Evolutionary conservation across 2,888 invertebrate species (phyloP).

Genomic region (Galerucella pusilla): DNA sequence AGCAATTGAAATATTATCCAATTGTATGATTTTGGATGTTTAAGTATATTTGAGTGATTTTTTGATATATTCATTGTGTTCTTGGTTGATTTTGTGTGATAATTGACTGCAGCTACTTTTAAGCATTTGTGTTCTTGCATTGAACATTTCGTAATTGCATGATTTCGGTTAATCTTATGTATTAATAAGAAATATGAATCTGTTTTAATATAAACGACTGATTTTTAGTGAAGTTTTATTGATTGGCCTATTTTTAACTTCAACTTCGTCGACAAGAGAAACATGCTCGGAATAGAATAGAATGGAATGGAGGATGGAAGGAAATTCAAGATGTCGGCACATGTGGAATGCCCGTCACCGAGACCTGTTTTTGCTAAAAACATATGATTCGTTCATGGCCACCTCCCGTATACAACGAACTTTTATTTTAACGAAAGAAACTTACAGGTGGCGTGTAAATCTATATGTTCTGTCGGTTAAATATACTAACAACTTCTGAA

Average conservation of each 20-base stretch:
- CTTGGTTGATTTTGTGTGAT: too few species aligned
- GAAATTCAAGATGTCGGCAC: conserved; percentile 34
- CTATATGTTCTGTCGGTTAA: neutral
- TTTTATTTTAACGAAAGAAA: conserved; percentile 9
- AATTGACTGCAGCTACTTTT: too few species aligned
- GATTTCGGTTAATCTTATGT: too few species aligned
- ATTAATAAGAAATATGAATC: too few species aligned
- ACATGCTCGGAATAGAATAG: conserved; percentile 20
- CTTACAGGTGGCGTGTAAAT: conserved; percentile 10
- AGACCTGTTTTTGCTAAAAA: conserved; percentile 45
- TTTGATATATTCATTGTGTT: too few species aligned
- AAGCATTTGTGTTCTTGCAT: too few species aligned
- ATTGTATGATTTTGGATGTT: too few species aligned
- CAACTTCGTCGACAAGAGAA: conserved; percentile 13
- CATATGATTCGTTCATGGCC: conserved; percentile 40
- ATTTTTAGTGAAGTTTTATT: neutral
- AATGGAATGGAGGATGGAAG: conserved; percentile 24
- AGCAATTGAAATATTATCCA: too few species aligned
- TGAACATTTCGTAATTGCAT: too few species aligned
- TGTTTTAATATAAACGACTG: conserved; percentile 14
- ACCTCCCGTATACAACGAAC: conserved; percentile 23
- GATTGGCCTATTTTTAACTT: conserved; percentile 9
- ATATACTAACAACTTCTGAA: neutral
- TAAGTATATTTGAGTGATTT: too few species aligned
- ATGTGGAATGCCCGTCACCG: conserved; percentile 47